Evolutionary conservation across 2,888 invertebrate species (phyloP), one percentile per base, ranked within the genome.

Genomic region (Acheta domesticus): DNA sequence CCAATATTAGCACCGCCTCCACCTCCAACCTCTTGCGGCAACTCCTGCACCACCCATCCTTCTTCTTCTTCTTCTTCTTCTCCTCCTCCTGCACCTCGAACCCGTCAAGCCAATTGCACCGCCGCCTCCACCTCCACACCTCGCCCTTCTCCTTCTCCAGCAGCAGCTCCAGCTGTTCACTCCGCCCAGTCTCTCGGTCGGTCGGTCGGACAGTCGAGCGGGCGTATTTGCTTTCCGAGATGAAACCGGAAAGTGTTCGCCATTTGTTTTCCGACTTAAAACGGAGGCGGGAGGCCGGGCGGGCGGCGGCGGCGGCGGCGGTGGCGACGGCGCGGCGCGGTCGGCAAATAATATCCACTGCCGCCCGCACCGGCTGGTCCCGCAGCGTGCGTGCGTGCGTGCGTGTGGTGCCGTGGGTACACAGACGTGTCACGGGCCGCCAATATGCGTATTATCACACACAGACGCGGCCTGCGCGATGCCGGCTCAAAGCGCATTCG

Each of bases 231-330:
- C 62, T 62, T n/a, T 62, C 62, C 16, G 16, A 62, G 62, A 62
- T 62, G 62, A 62, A 62, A 14, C 14, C 62, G 62, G 62, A 62
- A 62, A 62, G 62, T n/a, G 62, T n/a, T n/a, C 62, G 62, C n/a
- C 62, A 62, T 62, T 62, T 62, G 62, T 62, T 62, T 62, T n/a
- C 62, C 62, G 62, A 62, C 62, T 62, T 19, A 62, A 62, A 62
- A 62, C n/a, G 62, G 62, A n/a, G 62, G 62, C 14, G 62, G 62
- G 62, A 3, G 62, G 62, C 14, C n/a, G n/a, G n/a, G n/a, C n/a
- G n/a, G 62, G 62, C 4, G 62, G 62, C n/a, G n/a, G 62, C 0
- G 62, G n/a, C 62, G n/a, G 62, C 14, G 1, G n/a, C 14, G 50
- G 50, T 50, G 50, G 12, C 14, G 62, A n/a, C n/a, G n/a, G n/a